phyloP scores from a whole-genome alignment of 2,797 vertebrate genomes.

The Cephalopachus bancanus region DNA sequence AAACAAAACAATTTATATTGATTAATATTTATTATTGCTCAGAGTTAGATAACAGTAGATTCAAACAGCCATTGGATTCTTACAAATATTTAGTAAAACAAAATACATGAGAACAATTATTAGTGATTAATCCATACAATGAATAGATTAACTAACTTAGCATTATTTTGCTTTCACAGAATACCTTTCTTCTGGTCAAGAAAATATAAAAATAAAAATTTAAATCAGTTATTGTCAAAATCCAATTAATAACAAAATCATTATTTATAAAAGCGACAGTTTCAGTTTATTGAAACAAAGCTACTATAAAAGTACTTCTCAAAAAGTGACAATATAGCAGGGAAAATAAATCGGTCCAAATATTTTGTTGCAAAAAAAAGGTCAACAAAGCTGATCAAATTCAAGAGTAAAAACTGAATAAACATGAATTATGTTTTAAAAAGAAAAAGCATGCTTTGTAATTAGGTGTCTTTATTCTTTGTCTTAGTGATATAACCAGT shows the following conservation, averaged over 20 bases:
- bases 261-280: constrained; percentile 67
- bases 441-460: constrained; percentile 54
- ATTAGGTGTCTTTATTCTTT: constrained; percentile 51
- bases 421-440: constrained; percentile 67
- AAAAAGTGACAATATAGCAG: constrained; percentile 64
- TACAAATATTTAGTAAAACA: constrained; percentile 61
- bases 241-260: constrained; percentile 61
- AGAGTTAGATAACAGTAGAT: constrained; percentile 39
- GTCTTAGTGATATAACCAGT: constrained; percentile 17
- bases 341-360: constrained; percentile 56
- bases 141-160: not conserved
- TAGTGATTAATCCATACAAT: constrained; percentile 16
- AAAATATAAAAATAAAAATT: constrained; percentile 66
- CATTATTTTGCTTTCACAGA: constrained; percentile 62
- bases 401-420: constrained; percentile 57
- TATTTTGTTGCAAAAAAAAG: constrained; percentile 55
- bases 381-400: constrained; percentile 65
- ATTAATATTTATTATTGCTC: constrained; percentile 71
- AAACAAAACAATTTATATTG: constrained; percentile 31
- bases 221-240: constrained; percentile 55
- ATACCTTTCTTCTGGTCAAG: constrained; percentile 29
- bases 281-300: constrained; percentile 65
- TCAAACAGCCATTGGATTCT: constrained; percentile 43
- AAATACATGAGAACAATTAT: not conserved
- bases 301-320: constrained; percentile 43